Evolutionary conservation across 2,113 vertebrate species (phyloP), one percentile per base, ranked within the genome.

Genomic region (Nothoprocta pentlandii): DNA sequence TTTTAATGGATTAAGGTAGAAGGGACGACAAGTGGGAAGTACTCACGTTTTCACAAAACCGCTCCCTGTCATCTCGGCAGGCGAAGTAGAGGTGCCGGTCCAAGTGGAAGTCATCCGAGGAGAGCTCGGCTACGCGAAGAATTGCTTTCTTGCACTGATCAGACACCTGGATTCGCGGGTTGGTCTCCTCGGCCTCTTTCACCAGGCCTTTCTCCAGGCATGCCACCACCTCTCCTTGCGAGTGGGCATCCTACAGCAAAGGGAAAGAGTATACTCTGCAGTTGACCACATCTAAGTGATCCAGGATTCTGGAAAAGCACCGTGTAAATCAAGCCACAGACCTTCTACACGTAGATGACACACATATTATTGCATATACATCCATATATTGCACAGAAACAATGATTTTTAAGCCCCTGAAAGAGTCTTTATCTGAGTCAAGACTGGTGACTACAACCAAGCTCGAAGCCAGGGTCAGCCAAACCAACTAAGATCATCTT

Each of bases 141-240:
- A 99, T 99, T 16, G 99, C 95, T 90, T 99, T 99, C 95, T 99
- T 99, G 82, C 99, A 99, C 3, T 98, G 98, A 3, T 99, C 99
- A 30, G 98, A 99, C 90, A 99, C 98, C 80, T 92, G 22, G 36
- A 97, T 95, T 8, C 95, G 97, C 10, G 98, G 97, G 4, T 97
- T 96, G 26, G 94, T 97, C 84, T 99, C 98, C 96, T 99, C 99
- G 0, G 97, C 99, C 90, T 99, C 99, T 36, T 98, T 98, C 10
- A 99, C 98, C 83, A 99, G 95, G 26, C 98, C 99, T 88, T 99
- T 99, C 95, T 99, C 99, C 97, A 99, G 97, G 92, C 99, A 99
- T 3, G 99, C 98, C 5, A 99, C 99, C 85, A 99, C 99, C 80
- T 99, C 99, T 5, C 99, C 99, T 95, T 99, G 99, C 7, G 99